Conservation (phyloP, 2,113 vertebrate genomes). For the cattle (Bos taurus) region ARS-UCD2.0 NC_037356.1:40154501-40155000, state of each 20-base stretch:
- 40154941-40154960: neutral
- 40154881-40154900: neutral
- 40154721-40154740: constrained; percentile 40
- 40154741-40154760: constrained; percentile 27
- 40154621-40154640: neutral
- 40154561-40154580: neutral
- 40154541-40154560: neutral
- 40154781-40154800: neutral
- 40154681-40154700: constrained; percentile 65
- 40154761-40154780: constrained; percentile 4
- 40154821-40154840: neutral
- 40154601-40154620: neutral
- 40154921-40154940: neutral
- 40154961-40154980: neutral
- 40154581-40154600: neutral
- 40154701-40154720: constrained; percentile 58
- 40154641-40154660: neutral
- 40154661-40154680: constrained; percentile 30
- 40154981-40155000: neutral
- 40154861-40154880: neutral
- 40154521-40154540: accelerated
- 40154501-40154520: neutral
- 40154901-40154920: accelerated
- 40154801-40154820: neutral
- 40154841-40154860: neutral